These are phyloP conservation scores for Blennius ocellaris DNA, from an alignment of 2,113 vertebrate genomes.

Conservation along the genomic window DNA sequence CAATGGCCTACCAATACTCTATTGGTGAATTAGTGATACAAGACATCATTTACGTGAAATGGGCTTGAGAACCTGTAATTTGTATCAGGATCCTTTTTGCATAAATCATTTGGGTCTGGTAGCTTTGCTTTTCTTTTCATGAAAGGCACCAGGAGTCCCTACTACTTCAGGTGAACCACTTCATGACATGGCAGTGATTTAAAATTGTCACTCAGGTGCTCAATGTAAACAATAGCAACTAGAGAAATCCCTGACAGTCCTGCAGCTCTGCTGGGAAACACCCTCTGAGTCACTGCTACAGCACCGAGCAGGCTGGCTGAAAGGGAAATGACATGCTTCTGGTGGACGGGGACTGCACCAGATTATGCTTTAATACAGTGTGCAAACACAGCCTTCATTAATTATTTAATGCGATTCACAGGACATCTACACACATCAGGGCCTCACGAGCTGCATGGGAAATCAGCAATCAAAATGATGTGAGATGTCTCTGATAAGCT, in stretches of 20 bases:
- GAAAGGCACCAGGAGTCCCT: too few species aligned
- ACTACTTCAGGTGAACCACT: too few species aligned
- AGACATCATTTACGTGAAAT: too few species aligned
- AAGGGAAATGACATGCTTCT: slow-evolving; percentile 33
- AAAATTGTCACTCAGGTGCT: neutral
- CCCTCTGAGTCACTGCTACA: slow-evolving; percentile 63
- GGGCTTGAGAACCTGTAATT: too few species aligned
- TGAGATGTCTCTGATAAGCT: slow-evolving; percentile 5
- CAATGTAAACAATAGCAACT: slow-evolving; percentile 59
- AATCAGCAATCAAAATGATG: slow-evolving; percentile 10
- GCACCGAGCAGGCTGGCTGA: neutral
- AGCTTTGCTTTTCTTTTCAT: too few species aligned
- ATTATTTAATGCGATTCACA: neutral
- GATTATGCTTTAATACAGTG: neutral
- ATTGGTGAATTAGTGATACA: too few species aligned
- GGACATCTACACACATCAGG: neutral
- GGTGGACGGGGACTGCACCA: neutral
- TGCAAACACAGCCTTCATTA: slow-evolving; percentile 25
- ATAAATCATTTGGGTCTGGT: too few species aligned
- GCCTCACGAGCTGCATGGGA: neutral
- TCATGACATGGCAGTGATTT: neutral
- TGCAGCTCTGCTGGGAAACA: slow-evolving; percentile 60
- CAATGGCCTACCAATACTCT: too few species aligned
- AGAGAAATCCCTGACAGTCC: slow-evolving; percentile 60
- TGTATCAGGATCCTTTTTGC: too few species aligned